Conservation (phyloP, 2,113 vertebrate species). For the Cryptoleucopteryx plumbea region DNA sequence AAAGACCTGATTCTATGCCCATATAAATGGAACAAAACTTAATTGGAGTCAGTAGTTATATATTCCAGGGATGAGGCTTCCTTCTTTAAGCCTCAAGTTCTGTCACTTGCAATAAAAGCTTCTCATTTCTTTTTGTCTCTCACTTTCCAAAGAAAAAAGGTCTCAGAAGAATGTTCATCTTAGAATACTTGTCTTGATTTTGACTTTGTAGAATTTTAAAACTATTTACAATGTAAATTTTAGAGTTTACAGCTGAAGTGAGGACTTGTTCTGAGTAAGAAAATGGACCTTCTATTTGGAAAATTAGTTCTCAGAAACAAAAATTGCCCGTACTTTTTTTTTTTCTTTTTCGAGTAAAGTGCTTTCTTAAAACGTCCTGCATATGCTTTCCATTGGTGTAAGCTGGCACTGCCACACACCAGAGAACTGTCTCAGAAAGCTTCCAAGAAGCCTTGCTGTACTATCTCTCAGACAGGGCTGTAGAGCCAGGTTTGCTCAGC, state of each 20-base stretch:
- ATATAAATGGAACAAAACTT: neutral
- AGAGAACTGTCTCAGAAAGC: neutral
- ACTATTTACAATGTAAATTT: neutral
- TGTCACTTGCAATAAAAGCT: neutral
- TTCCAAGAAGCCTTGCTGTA: neutral
- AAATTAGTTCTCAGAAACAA: neutral
- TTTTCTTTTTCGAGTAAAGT: neutral
- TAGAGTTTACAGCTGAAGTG: neutral
- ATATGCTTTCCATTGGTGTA: neutral
- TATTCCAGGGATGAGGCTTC: neutral
- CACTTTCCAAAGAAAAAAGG: neutral
- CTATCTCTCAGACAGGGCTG: neutral
- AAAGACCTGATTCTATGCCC: neutral
- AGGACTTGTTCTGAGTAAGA: neutral
- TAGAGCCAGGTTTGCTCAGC: neutral
- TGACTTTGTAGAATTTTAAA: neutral
- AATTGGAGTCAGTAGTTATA: neutral
- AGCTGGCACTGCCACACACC: neutral
- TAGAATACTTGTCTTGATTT: neutral
- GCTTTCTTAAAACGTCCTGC: neutral
- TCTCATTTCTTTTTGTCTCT: neutral
- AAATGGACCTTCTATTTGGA: neutral
- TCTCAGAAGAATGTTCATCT: neutral
- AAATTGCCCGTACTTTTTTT: neutral
- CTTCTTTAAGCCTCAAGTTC: neutral